Percentiles rank a stretch among this genome's conserved stretches.
These are phyloP conservation scores for Schlechtendalia chinensis DNA, from an alignment of 1,140 invertebrate species.

Conservation along the genomic window DNA sequence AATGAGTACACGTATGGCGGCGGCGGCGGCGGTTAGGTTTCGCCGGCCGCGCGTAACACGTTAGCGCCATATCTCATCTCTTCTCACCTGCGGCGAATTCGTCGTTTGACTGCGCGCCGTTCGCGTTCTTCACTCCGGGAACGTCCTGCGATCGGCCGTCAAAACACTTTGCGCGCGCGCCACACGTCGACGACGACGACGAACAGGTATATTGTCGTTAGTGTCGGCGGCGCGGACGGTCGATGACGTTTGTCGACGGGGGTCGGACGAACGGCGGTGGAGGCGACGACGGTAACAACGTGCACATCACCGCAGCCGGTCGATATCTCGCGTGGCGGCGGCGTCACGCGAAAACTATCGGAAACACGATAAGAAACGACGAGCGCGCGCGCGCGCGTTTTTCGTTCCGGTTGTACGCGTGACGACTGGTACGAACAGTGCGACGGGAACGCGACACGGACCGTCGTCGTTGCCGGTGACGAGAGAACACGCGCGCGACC, in stretches of 20 bases:
- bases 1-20: no score
- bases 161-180: neutral
- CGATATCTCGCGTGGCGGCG: slow-evolving; percentile 19
- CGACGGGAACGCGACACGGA: neutral
- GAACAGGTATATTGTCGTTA: neutral
- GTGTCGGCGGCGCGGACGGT: neutral
- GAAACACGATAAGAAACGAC: no score
- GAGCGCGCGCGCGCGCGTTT: no score
- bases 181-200: neutral
- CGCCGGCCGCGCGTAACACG: neutral
- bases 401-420: no score
- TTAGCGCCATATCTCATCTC: neutral
- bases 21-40: no score
- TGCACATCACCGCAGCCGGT: slow-evolving; percentile 22
- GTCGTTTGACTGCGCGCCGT: neutral
- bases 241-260: neutral
- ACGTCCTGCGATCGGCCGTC: neutral
- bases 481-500: no score
- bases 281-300: slow-evolving; percentile 8
- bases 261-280: neutral
- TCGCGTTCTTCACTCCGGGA: neutral
- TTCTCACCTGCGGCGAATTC: no score
- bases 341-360: neutral
- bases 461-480: no score
- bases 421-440: no score